Evolutionary conservation across 2,888 invertebrate species (phyloP).

Genomic region (Nycteola revayana): DNA sequence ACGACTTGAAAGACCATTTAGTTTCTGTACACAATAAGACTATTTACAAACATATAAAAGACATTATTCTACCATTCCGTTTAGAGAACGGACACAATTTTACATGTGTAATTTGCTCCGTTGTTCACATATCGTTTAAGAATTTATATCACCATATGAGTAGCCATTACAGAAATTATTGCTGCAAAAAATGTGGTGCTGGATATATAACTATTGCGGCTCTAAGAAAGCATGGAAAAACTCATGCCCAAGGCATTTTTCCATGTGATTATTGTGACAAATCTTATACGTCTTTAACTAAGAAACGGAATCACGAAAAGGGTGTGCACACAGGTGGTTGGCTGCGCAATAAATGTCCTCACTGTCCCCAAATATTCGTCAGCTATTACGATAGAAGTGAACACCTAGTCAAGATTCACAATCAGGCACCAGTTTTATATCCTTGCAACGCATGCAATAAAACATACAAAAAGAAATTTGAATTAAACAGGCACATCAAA

Average conservation of each 20-base stretch:
- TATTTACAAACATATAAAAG: slow-evolving; percentile 67
- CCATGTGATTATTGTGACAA: slow-evolving; percentile 79
- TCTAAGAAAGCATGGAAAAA: slow-evolving; percentile 70
- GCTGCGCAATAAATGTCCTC: slow-evolving; percentile 73
- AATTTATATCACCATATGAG: slow-evolving; percentile 76
- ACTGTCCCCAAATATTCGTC: slow-evolving; percentile 69
- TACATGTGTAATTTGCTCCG: slow-evolving; percentile 66
- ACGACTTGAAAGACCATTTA: slow-evolving; percentile 65
- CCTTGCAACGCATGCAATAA: slow-evolving; percentile 74
- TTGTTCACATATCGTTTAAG: slow-evolving; percentile 70
- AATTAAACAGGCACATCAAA: slow-evolving; percentile 68
- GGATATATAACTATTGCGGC: slow-evolving; percentile 73
- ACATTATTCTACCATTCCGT: slow-evolving; percentile 71
- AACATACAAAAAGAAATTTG: slow-evolving; percentile 70
- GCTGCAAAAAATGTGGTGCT: slow-evolving; percentile 70
- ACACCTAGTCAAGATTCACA: slow-evolving; percentile 65
- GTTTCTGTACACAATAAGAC: slow-evolving; percentile 56
- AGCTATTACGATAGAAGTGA: slow-evolving; percentile 72
- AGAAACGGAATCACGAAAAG: slow-evolving; percentile 70
- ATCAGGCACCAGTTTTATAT: slow-evolving; percentile 57
- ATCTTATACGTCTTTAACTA: slow-evolving; percentile 73
- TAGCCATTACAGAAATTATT: slow-evolving; percentile 72
- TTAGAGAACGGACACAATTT: slow-evolving; percentile 63
- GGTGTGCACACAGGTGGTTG: slow-evolving; percentile 73
- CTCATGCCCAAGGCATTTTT: slow-evolving; percentile 75